Evolutionary conservation across 1,140 invertebrate genomes (phyloP).

Genomic region (Lasioglossum baleicum): DNA sequence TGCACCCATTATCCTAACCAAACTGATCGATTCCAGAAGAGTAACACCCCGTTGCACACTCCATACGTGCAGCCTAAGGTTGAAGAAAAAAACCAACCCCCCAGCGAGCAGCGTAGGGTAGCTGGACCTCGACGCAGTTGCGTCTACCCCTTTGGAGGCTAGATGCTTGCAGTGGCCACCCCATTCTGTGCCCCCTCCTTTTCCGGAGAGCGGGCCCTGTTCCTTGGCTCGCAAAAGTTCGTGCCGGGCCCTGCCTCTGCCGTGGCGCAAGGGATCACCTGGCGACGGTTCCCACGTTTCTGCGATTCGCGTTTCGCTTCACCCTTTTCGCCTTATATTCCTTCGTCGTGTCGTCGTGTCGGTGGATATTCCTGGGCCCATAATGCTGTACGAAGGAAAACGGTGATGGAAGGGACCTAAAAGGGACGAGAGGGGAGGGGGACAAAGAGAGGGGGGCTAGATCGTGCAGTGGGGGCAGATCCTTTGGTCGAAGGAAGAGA

Average conservation of each 20-base stretch:
- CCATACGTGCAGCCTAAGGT: neutral
- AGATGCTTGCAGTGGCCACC: slow-evolving; percentile 35
- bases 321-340: slow-evolving; percentile 67
- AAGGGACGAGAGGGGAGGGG: neutral
- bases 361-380: slow-evolving; percentile 47
- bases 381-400: slow-evolving; percentile 55
- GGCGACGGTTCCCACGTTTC: slow-evolving; percentile 80
- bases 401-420: slow-evolving; percentile 3
- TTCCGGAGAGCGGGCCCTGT: slow-evolving; percentile 61
- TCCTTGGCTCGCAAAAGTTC: slow-evolving; percentile 55
- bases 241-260: slow-evolving; percentile 49
- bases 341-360: slow-evolving; percentile 19
- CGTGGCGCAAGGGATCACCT: slow-evolving; percentile 74
- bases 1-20: neutral
- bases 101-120: neutral
- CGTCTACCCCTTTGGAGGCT: slow-evolving; percentile 19
- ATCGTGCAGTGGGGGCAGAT: slow-evolving; percentile 3
- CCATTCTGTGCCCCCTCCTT: slow-evolving; percentile 61
- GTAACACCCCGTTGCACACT: neutral
- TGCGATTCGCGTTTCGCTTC: slow-evolving; percentile 74
- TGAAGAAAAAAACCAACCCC: neutral
- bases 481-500: neutral
- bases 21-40: neutral
- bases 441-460: neutral
- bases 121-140: slow-evolving; percentile 13